Base-by-base conservation (phyloP, 2,888 invertebrate species). In the Anagyrus pseudococci region DNA sequence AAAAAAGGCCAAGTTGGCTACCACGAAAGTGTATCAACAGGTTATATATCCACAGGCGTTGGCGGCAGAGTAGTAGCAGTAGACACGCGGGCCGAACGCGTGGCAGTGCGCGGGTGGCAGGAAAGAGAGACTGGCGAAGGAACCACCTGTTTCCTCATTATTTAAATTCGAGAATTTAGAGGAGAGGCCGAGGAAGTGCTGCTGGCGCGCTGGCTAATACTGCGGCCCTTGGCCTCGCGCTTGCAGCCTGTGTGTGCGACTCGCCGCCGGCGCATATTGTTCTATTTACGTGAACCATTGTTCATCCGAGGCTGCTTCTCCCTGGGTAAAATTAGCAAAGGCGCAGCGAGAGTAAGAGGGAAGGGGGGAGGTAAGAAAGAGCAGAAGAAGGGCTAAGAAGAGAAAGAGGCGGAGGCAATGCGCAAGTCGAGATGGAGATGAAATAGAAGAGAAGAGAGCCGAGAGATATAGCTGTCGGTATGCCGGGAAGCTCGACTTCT, bases 251-350 rank as follows among this genome's bases (percentile, higher is more conserved):
- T 33, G 6, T 22, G 29, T 25, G 19, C 29, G 33, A 33, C 61
- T 70, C 71, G 72, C 71, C 73, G 70, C 71, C 73, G 71, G 71
- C 74, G 76, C 78, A 79, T 79, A 80, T 80, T 79, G 79, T 79
- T 79, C 80, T 80, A 80, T 80, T 80, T 80, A 76, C 76, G 79
- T 77, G 76, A 26, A 75, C 77, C 77, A 80, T 80, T 80, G 80
- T 80, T 80, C 80, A 79, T 80, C 79, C 79, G 49, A 80, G 78
- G 78, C 78, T 79, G 77, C 73, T 72, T 19, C 22, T 26, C 46
- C 58, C 40, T 23, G 74, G 71, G 76, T 78, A 79, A 76, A 78
- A 78, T 79, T 79, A 79, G 78, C 72, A 52, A 53, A 64, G 68
- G 46, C 64, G 47, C 20, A 17, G 22, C 19, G 46, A 44, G 33